A percentile compares a stretch with the other conserved stretches of the same genome.
Conservation (phyloP, 2,888 invertebrate genomes). For the Tillus elongatus region DNA sequence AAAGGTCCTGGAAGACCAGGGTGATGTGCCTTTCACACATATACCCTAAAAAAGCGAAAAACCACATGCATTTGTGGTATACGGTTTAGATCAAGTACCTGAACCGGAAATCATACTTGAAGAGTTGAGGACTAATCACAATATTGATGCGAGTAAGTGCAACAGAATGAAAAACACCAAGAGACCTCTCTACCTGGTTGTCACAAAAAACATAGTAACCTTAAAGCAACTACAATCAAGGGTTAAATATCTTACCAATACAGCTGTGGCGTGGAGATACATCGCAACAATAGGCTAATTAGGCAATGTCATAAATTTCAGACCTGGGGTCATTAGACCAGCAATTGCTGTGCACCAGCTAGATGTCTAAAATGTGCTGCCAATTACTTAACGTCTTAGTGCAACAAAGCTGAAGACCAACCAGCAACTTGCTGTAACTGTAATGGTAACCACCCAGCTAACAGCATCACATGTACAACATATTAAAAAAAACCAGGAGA, state of each 20-base stretch:
- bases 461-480: too few species aligned
- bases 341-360: constrained; percentile 1
- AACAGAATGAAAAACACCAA: constrained; percentile 4
- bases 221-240: background rate
- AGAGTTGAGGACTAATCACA: background rate
- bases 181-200: constrained; percentile 2
- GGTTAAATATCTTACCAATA: background rate
- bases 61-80: constrained; percentile 1
- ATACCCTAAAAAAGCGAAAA: background rate
- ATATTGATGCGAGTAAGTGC: background rate
- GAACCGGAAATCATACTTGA: too few species aligned
- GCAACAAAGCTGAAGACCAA: too few species aligned
- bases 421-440: too few species aligned
- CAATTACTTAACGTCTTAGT: too few species aligned
- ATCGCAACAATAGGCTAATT: background rate
- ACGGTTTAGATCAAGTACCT: background rate
- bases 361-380: too few species aligned
- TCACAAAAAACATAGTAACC: background rate
- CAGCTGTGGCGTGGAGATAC: constrained; percentile 5
- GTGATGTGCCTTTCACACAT: constrained; percentile 1
- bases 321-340: constrained; percentile 3
- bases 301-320: too few species aligned
- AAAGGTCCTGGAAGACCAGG: too few species aligned
- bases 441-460: too few species aligned
- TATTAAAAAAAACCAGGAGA: too few species aligned